Base-by-base conservation (phyloP, 35 echinoderm and acorn worm genomes). In the Ophioderma brevispina region DNA sequence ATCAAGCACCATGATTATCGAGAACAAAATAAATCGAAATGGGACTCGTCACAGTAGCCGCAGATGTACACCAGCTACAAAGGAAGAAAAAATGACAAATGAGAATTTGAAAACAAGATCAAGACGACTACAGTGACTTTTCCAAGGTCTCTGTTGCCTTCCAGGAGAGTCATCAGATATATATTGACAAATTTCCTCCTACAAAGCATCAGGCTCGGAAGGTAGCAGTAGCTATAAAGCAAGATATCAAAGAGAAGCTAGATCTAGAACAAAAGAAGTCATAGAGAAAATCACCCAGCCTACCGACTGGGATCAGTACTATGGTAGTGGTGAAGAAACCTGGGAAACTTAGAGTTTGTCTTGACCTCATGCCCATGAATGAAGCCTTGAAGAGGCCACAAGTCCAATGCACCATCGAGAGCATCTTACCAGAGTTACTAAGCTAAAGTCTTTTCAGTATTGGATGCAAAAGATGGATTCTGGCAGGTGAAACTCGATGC, bases 161-260 rank as follows among this genome's bases (percentile, higher is more conserved):
- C 78, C 87, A 55, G 89, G 89, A 39, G 63, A 93, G 28, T 94
- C n/a, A 97, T 80, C 64, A 94, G n/a, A 43, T 92, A n/a, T 18
- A 94, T 37, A 38, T n/a, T 88, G 0, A 85, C 91, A 55, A 21
- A 85, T 64, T 78, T 13, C 37, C 17, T 19, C 95, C 89, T 15
- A 80, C 88, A 15, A 86, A 94, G 19, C 92, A 97, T 77, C 92
- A 91, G 38, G 88, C 88, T 36, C 81, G 95, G 35, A 91, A 82
- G 41, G 89, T 97, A 1, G 82, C 92, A 46, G 80, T 97, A 0
- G 89, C 95, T 21, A 76, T 94, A 8, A 70, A 87, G 80, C 75
- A 87, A 1, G 78, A 88, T 33, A 64, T 94, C 85, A 94, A 82
- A 64, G 49, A 55, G 81, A 91, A 55, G 84, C 92, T n/a, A 87